Percentiles rank a stretch among this genome's conserved stretches.
phyloP scores from a whole-genome alignment of 2,113 vertebrate species.

The Phoenicopterus ruber region DNA sequence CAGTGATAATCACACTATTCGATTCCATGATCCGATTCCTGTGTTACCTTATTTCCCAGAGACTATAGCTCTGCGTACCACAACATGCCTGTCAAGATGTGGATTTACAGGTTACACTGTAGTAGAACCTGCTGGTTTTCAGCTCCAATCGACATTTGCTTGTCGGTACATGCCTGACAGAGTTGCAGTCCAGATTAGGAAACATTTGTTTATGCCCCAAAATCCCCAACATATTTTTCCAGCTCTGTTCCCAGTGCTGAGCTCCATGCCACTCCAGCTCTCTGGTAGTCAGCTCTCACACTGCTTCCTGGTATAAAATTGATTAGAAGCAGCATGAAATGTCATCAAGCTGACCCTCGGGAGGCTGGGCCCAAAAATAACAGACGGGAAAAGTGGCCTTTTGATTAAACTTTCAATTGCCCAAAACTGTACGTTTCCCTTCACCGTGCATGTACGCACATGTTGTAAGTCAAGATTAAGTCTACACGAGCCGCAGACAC shows the following conservation, averaged over 20 bases:
- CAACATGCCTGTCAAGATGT: constrained; percentile 71
- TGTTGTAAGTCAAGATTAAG: background rate
- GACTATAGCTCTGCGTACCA: constrained; percentile 69
- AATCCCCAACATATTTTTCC: constrained; percentile 64
- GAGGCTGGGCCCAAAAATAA: constrained; percentile 58
- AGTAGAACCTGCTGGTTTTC: constrained; percentile 71
- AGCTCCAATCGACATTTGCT: constrained; percentile 71
- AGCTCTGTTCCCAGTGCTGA: constrained; percentile 28
- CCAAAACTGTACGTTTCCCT: constrained; percentile 26
- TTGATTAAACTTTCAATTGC: constrained; percentile 60
- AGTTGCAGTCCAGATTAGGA: constrained; percentile 74
- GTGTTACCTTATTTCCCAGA: constrained; percentile 55
- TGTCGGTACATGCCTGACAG: constrained; percentile 55
- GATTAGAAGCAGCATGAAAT: constrained; percentile 66
- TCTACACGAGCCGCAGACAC: background rate
- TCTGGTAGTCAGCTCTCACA: constrained; percentile 45
- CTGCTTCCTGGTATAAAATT: constrained; percentile 57
- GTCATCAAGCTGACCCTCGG: constrained; percentile 49
- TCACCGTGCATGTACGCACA: constrained; percentile 6
- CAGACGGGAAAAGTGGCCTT: constrained; percentile 50
- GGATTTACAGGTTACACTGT: constrained; percentile 70
- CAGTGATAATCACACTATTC: constrained; percentile 67
- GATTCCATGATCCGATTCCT: constrained; percentile 65
- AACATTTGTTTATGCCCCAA: constrained; percentile 71
- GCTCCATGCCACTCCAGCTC: background rate